A percentile compares a stretch with the other conserved stretches of the same genome.
Evolutionary conservation across 1,140 invertebrate genomes (phyloP).

Genomic region (Diprion similis): DNA sequence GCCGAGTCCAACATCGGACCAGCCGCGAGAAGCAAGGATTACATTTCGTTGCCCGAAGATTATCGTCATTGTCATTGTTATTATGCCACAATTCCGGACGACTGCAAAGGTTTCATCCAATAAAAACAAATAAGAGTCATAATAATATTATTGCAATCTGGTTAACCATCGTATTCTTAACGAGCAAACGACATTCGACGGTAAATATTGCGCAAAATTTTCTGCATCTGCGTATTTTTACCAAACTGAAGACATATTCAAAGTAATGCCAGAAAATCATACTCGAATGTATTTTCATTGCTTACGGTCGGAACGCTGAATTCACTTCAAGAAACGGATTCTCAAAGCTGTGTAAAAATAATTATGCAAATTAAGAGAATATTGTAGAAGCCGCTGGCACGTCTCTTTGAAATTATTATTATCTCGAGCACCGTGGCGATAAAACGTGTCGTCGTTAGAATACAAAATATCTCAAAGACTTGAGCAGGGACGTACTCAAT

Average conservation of each 20-base stretch:
- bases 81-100: conserved; percentile 36
- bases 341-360: too few species aligned
- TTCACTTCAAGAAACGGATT: background rate
- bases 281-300: too few species aligned
- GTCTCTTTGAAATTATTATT: too few species aligned
- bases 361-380: too few species aligned
- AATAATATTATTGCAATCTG: conserved; percentile 21
- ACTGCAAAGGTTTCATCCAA: conserved; percentile 55
- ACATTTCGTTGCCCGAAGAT: conserved; percentile 21
- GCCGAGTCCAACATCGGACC: conserved; percentile 30
- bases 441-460: background rate
- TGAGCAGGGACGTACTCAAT: background rate
- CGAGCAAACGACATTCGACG: background rate
- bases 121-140: conserved; percentile 39
- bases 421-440: too few species aligned
- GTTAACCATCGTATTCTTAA: background rate
- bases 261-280: too few species aligned
- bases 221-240: background rate
- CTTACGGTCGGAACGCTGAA: background rate
- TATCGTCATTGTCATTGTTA: conserved; percentile 25
- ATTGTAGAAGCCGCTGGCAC: too few species aligned
- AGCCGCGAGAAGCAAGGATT: conserved; percentile 39
- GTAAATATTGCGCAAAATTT: background rate
- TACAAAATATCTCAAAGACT: background rate
- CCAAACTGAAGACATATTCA: background rate